Evolutionary conservation across 2,888 invertebrate species (phyloP).

Genomic region (Camptogramma bilineatum): DNA sequence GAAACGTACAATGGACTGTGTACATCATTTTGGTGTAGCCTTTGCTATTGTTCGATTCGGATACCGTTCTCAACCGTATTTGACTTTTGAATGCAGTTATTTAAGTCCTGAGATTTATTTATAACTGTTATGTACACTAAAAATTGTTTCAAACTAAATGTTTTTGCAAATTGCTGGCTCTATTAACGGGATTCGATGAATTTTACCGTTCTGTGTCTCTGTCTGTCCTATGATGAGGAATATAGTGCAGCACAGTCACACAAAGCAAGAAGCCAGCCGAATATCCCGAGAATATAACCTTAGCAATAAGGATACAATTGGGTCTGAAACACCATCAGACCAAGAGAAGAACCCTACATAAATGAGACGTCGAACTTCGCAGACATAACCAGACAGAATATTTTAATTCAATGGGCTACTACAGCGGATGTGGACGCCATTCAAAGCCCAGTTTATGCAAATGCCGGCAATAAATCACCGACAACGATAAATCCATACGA

Average conservation of each 20-base stretch:
- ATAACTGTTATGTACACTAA: not conserved
- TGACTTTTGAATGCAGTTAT: conserved; percentile 19
- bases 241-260: too few relatives aligned
- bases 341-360: not conserved
- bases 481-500: conserved; percentile 47
- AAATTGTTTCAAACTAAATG: too few relatives aligned
- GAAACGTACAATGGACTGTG: conserved; percentile 28
- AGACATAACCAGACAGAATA: not conserved
- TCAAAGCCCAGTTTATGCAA: conserved; percentile 36
- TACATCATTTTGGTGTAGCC: conserved; percentile 10
- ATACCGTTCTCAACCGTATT: conserved; percentile 21
- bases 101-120: not conserved
- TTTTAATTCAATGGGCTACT: conserved; percentile 13
- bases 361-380: not conserved
- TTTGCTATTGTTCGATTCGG: conserved; percentile 21
- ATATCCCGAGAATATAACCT: too few relatives aligned
- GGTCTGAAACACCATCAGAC: not conserved
- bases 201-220: too few relatives aligned
- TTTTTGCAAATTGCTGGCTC: too few relatives aligned
- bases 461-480: conserved; percentile 35
- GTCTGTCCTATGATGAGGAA: too few relatives aligned
- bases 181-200: too few relatives aligned
- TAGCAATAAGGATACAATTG: too few relatives aligned
- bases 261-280: too few relatives aligned
- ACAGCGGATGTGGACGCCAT: conserved; percentile 27